Conservation (phyloP, 2,797 vertebrate genomes). For the Squalus acanthias region DNA sequence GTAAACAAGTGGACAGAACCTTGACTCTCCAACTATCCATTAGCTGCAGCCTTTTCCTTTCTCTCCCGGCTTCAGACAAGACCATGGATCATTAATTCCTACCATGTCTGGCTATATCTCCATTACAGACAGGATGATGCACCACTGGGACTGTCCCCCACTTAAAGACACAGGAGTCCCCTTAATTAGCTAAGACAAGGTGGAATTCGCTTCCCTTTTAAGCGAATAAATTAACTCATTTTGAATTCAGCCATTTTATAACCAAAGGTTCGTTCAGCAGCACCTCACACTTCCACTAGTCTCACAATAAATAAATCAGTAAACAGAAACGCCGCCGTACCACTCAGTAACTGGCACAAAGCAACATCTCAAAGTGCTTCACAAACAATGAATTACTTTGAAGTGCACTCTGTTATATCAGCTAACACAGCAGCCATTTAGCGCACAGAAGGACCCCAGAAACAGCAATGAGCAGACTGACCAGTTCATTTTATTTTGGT, state of each 20-base stretch:
- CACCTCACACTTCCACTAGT: not conserved
- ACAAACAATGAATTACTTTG: not conserved
- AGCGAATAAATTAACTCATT: not conserved
- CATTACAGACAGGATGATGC: not conserved
- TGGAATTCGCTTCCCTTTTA: not conserved
- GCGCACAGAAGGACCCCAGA: not conserved
- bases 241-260: not conserved
- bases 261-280: not conserved
- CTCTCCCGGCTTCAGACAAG: not conserved
- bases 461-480: not conserved
- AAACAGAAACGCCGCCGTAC: not conserved
- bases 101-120: not conserved
- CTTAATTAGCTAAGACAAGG: not conserved
- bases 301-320: not conserved
- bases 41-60: not conserved
- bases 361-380: conserved; percentile 17
- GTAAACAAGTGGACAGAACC: conserved; percentile 27
- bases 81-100: conserved; percentile 26
- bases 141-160: not conserved
- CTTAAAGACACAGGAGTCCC: not conserved
- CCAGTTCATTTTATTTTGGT: not conserved
- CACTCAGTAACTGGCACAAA: not conserved
- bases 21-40: not conserved
- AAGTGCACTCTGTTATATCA: not conserved
- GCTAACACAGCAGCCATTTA: not conserved